Evolutionary conservation across 2,888 invertebrate species (phyloP), one percentile per base, ranked within the genome.

Genomic region (Syrista parreyssii): DNA sequence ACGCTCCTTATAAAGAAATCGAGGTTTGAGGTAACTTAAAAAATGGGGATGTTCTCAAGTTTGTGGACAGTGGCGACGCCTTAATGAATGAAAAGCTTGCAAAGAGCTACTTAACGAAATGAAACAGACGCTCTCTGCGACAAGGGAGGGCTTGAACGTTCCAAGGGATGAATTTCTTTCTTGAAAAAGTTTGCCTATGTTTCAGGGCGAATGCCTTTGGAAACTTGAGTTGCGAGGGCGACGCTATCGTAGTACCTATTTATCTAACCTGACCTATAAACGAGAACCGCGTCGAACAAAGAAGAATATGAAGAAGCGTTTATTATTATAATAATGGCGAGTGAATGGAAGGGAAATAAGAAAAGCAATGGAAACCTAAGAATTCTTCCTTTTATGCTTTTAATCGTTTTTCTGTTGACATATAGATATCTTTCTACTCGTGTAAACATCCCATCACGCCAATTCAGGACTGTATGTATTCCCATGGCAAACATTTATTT

Each of bases 71-170:
- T 55, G 15, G 9, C 23, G 40, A 55, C 40, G 23, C 40, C 40
- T 23, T 78, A 76, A 81, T 79, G 73, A 75, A 79, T 79, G 77
- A 78, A 72, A 76, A 75, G 31, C 12, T 30, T 12, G 33, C 74
- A 77, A 82, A 79, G 76, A 79, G 78, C 75, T 79, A 80, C 80
- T 82, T 79, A 80, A 76, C 75, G 78, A 80, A 83, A 82, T 82
- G 79, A 81, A 82, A 6, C 78, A 78, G 68, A 73, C 75, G 68
- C 77, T 72, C 23, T 55, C 9, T 1, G 40, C 40, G 23, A 55
- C 23, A 55, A 55, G 6, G 6, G 40, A 23, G 15, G 0, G 23
- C 2, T 6, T 6, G 40, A 55, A 55, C 23, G 23, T 23, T 55
- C 40, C 9, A 55, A 23, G 15, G 23, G 40, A 55, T 23, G 23